Evolutionary conservation across 2,797 vertebrate species (phyloP).

Genomic region (Silurus lanzhouensis): DNA sequence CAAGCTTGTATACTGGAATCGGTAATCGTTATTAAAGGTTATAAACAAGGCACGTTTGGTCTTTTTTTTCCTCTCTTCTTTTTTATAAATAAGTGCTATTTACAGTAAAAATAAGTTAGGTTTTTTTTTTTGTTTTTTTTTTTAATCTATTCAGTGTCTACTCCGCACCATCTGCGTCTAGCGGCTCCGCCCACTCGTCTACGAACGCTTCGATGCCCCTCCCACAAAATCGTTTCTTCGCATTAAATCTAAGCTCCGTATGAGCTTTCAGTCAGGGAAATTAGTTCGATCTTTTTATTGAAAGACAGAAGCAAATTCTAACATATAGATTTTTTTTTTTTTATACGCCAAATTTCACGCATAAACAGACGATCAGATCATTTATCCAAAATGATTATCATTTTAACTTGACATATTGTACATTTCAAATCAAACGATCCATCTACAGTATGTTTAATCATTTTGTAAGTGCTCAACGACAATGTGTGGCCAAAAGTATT

Average conservation of each 20-base stretch:
- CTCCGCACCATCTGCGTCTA: neutral
- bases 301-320: neutral
- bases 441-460: neutral
- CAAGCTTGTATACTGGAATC: slow-evolving; percentile 50
- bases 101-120: slow-evolving; percentile 77
- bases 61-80: slow-evolving; percentile 39
- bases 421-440: neutral
- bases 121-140: slow-evolving; percentile 45
- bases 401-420: neutral
- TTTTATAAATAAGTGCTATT: slow-evolving; percentile 75
- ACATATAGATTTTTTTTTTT: neutral
- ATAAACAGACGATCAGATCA: no score
- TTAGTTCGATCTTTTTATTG: neutral
- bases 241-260: neutral
- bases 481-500: no score
- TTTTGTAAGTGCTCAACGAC: no score
- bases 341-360: neutral
- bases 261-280: neutral
- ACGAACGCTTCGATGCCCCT: neutral
- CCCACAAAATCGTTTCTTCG: neutral
- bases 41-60: slow-evolving; percentile 76
- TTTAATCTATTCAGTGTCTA: slow-evolving; percentile 33
- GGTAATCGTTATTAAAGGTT: slow-evolving; percentile 54
- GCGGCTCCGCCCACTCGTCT: neutral
- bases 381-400: neutral